Evolutionary conservation across 92 coral and sea anemone species (phyloP), one percentile per base, ranked within the genome.

Genomic region (Pocillopora meandrina): DNA sequence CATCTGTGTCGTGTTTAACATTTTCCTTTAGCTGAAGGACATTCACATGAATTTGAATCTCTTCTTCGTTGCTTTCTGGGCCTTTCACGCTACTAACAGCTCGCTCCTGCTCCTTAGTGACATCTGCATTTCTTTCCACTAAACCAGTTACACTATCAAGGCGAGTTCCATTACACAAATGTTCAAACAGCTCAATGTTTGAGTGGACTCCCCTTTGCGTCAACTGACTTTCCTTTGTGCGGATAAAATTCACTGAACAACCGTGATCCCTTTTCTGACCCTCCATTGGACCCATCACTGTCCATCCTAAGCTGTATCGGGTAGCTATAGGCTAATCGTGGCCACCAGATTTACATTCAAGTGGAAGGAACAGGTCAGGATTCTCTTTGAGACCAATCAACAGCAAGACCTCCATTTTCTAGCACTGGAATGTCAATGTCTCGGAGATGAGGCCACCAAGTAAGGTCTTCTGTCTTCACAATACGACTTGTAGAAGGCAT

Each of bases 271-370:
- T 77, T 74, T 89, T 86, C 81, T 52, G 31, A 23, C 85, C 89
- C 56, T 92, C 89, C 55, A 92, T 71, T 21, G 89, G 91, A 42
- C 95, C 92, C 87, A 86, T 89, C 73, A 89, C 92, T 65, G 90
- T 89, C 90, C 92, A 92, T 77, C 92, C 95, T 26, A 92, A 81
- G 61, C 93, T 87, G 75, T 90, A 87, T 78, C 84, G 61, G 56
- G 74, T 56, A 23, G 93, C 93, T 17, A 79, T 68, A 20, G 90
- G 91, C 56, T 87, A 84, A 35, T 75, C 81, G 33, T 63, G 12
- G 9, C 85, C 79, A 75, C 89, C 89, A 55, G 71, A 61, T 55
- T 82, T 84, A 70, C 33, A 59, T 62, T 91, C 93, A 59, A 87
- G 72, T 6, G 86, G 90, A 12, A 85, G 73, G 74, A 85, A 89